phyloP scores from a whole-genome alignment of 2,113 vertebrate genomes.

The Columbina picui region DNA sequence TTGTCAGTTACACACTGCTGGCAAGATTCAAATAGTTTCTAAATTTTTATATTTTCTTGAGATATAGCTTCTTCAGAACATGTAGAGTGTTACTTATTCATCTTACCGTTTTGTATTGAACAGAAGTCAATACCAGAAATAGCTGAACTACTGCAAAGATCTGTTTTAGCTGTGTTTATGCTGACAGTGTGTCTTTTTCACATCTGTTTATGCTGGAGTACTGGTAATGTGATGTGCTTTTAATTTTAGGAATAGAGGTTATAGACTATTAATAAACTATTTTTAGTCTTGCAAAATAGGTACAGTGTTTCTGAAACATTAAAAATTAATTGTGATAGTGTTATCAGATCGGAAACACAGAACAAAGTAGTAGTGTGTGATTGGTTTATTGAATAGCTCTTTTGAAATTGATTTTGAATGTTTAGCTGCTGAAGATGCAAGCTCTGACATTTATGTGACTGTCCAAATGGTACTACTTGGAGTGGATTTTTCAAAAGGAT shows the following conservation, averaged over 20 bases:
- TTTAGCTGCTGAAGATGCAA: not conserved
- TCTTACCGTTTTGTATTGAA: not conserved
- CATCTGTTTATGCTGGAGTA: not conserved
- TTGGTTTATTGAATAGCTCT: not conserved
- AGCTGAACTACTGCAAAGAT: not conserved
- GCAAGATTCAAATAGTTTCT: not conserved
- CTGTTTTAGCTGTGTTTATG: not conserved
- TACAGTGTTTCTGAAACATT: not conserved
- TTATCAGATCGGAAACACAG: not conserved
- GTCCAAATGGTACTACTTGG: not conserved
- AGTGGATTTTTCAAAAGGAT: not conserved
- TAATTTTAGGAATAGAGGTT: not conserved
- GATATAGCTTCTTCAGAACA: not conserved
- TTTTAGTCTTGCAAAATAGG: not conserved
- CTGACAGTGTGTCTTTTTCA: not conserved
- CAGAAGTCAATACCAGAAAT: not conserved
- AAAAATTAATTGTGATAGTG: not conserved
- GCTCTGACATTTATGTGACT: not conserved
- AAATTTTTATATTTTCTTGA: not conserved
- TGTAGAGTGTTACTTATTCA: not conserved
- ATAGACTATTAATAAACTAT: not conserved
- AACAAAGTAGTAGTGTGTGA: not conserved
- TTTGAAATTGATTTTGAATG: not conserved
- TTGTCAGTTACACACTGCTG: rapidly evolving
- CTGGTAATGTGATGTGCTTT: not conserved